phyloP scores from a whole-genome alignment of 1,140 invertebrate species.

The Drosophila aff. region DNA sequence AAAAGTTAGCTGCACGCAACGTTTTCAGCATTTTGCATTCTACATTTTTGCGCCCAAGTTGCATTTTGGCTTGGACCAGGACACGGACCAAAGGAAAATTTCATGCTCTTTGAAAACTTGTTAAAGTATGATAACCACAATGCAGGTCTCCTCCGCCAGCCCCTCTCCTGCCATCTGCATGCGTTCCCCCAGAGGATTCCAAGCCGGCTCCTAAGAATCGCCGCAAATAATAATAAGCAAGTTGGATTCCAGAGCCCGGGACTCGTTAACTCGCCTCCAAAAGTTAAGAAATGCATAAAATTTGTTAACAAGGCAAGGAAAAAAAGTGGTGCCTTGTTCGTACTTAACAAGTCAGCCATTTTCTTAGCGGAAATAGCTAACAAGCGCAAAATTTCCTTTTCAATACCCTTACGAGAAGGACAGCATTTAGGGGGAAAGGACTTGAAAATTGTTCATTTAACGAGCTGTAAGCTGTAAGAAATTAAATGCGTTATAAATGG shows the following conservation, averaged over 20 bases:
- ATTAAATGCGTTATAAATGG: background rate
- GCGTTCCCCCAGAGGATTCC: conserved; percentile 7
- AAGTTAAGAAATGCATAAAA: conserved; percentile 83
- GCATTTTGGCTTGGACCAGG: conserved; percentile 44
- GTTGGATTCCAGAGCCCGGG: conserved; percentile 59
- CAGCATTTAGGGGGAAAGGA: background rate
- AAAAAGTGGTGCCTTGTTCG: conserved; percentile 34
- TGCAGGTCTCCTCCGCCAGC: conserved; percentile 50
- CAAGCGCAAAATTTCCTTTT: conserved; percentile 59
- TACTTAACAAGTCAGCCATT: conserved; percentile 56
- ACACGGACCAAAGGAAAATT: conserved; percentile 72
- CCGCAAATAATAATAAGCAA: conserved; percentile 81
- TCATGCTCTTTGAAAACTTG: conserved; percentile 82
- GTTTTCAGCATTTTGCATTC: conserved; percentile 68
- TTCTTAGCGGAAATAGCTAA: conserved; percentile 78
- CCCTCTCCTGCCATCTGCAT: background rate
- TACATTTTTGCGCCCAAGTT: conserved; percentile 50
- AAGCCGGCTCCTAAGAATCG: conserved; percentile 23
- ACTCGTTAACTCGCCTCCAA: conserved; percentile 75
- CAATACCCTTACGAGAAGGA: conserved; percentile 13
- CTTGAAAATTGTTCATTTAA: background rate
- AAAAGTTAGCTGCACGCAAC: conserved; percentile 76
- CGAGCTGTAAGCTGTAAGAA: background rate
- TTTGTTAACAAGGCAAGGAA: conserved; percentile 73
- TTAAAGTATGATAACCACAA: conserved; percentile 84